Conservation (phyloP, 2,888 invertebrate genomes). For the Eristalis pertinax region DNA sequence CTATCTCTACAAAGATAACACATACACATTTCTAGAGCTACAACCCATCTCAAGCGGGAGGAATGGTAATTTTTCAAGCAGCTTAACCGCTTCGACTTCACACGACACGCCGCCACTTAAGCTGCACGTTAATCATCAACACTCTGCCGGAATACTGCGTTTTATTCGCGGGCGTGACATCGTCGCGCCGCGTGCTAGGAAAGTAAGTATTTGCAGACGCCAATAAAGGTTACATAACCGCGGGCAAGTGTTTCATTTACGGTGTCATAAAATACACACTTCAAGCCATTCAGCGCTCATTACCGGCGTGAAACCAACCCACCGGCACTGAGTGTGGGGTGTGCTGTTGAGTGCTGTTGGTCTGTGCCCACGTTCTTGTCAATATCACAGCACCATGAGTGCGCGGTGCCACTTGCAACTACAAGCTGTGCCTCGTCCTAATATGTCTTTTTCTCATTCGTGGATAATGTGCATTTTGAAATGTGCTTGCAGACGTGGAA, state of each 20-base stretch:
- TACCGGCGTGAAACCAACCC: not conserved
- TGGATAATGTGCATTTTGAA: constrained; percentile 20
- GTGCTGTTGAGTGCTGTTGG: not conserved
- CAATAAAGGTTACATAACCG: constrained; percentile 3
- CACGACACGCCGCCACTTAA: not conserved
- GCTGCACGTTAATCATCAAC: constrained; percentile 21
- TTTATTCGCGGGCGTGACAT: not conserved
- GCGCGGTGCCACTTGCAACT: not conserved
- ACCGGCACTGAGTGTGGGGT: not conserved
- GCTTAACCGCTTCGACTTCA: not conserved
- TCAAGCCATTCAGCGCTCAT: not conserved
- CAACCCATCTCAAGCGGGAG: not conserved
- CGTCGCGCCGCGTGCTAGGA: not conserved
- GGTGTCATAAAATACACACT: constrained; percentile 11
- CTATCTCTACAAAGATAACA: not conserved
- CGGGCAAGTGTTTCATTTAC: not conserved
- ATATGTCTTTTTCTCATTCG: constrained; percentile 26
- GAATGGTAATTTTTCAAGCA: not conserved
- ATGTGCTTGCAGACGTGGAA: not conserved
- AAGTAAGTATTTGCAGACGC: not conserved
- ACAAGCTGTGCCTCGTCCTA: not conserved
- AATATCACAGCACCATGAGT: constrained; percentile 15
- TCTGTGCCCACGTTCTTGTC: constrained; percentile 1
- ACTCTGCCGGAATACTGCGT: not conserved
- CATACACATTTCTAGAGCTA: not conserved